Percentiles rank a stretch among this genome's conserved stretches.
Evolutionary conservation across 2,888 invertebrate genomes (phyloP).

Genomic region (Ptychoptera albimana): DNA sequence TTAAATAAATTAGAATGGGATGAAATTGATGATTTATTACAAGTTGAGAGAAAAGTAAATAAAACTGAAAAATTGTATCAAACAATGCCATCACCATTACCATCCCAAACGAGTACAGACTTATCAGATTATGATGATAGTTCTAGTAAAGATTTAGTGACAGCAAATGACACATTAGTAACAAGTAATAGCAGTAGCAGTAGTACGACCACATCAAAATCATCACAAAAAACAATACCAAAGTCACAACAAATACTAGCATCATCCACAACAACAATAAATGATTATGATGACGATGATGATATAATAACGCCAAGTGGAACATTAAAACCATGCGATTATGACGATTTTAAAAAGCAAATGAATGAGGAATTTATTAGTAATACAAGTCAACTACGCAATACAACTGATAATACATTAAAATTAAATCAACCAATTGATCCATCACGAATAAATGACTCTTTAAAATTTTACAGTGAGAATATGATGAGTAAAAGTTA

Average conservation of each 20-base stretch:
- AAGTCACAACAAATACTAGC: slow-evolving; percentile 12
- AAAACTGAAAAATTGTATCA: slow-evolving; percentile 48
- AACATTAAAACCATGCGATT: slow-evolving; percentile 31
- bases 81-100: slow-evolving; percentile 50
- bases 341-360: slow-evolving; percentile 29
- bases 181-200: slow-evolving; percentile 10
- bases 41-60: slow-evolving; percentile 44
- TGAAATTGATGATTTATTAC: slow-evolving; percentile 50
- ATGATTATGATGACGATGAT: slow-evolving; percentile 12
- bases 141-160: background rate
- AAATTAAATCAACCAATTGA: slow-evolving; percentile 33
- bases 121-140: slow-evolving; percentile 7
- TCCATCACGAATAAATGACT: slow-evolving; percentile 32
- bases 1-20: slow-evolving; percentile 51
- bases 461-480: slow-evolving; percentile 30
- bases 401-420: slow-evolving; percentile 25
- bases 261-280: slow-evolving; percentile 4
- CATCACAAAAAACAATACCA: slow-evolving; percentile 8
- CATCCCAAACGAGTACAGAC: slow-evolving; percentile 31
- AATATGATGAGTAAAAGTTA: slow-evolving; percentile 31
- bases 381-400: slow-evolving; percentile 25
- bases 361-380: slow-evolving; percentile 29
- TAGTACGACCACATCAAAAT: slow-evolving; percentile 13
- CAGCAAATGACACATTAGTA: slow-evolving; percentile 12
- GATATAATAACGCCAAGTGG: slow-evolving; percentile 16